phyloP scores from a whole-genome alignment of 2,113 vertebrate genomes.

The Chlorocebus sabaeus region DNA sequence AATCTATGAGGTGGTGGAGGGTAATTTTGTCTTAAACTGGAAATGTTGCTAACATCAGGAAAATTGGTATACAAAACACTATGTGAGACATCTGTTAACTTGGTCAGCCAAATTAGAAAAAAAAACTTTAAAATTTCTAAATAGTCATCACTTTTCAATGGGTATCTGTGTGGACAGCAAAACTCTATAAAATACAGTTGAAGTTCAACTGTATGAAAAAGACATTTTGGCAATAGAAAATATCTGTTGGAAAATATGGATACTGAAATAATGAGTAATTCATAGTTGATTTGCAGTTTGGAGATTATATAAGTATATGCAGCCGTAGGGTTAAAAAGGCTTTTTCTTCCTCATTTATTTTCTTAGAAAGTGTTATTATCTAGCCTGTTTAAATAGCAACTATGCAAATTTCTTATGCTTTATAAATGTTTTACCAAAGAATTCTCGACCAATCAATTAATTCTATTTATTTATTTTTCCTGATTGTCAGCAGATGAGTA shows the following conservation, averaged over 20 bases:
- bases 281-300: constrained; percentile 72
- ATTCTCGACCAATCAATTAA: constrained; percentile 64
- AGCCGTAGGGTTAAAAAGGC: constrained; percentile 67
- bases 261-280: constrained; percentile 67
- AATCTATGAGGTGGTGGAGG: constrained; percentile 35
- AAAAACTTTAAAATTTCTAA: constrained; percentile 58
- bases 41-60: constrained; percentile 55
- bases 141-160: constrained; percentile 62
- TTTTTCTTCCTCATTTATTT: constrained; percentile 72
- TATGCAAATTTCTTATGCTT: constrained; percentile 73
- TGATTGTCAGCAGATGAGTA: constrained; percentile 59
- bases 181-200: constrained; percentile 59
- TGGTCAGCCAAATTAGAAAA: constrained; percentile 53
- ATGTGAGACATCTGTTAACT: constrained; percentile 27
- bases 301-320: constrained; percentile 67
- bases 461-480: constrained; percentile 47
- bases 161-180: constrained; percentile 55
- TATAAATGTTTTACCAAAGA: constrained; percentile 70
- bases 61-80: constrained; percentile 64
- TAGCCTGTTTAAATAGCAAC: constrained; percentile 65
- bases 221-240: constrained; percentile 57
- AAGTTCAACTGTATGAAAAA: constrained; percentile 59
- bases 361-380: constrained; percentile 75
- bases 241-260: constrained; percentile 63
- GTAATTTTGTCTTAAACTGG: constrained; percentile 46